A percentile compares a stretch with the other conserved stretches of the same genome.
Conservation (phyloP, 2,888 invertebrate genomes). For the Horisme vitalbata region DNA sequence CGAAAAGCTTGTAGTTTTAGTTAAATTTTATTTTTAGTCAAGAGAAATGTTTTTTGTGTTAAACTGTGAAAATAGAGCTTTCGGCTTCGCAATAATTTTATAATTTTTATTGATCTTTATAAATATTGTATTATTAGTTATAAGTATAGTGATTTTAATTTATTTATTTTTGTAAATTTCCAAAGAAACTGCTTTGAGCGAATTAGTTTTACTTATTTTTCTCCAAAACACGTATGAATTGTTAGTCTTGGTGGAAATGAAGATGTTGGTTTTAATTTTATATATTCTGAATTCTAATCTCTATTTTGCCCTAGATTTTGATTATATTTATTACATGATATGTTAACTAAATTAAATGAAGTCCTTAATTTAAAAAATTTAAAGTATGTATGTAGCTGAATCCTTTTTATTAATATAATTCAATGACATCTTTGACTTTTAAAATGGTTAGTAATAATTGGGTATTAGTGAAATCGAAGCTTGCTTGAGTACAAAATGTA, state of each 20-base stretch:
- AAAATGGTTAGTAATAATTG: not conserved
- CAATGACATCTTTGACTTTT: not conserved
- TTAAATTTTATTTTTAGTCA: too few species aligned
- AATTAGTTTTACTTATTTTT: slow-evolving; percentile 1
- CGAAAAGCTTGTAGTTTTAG: too few species aligned
- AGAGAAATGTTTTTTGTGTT: too few species aligned
- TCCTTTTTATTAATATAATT: too few species aligned
- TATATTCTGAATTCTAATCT: slow-evolving; percentile 4
- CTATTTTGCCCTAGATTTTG: too few species aligned
- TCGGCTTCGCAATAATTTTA: not conserved
- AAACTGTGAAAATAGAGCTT: too few species aligned
- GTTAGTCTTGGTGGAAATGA: not conserved
- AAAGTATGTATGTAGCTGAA: too few species aligned
- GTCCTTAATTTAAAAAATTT: too few species aligned
- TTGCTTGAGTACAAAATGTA: slow-evolving; percentile 66
- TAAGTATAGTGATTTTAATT: slow-evolving; percentile 19
- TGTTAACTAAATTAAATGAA: too few species aligned
- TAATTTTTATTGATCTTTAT: slow-evolving; percentile 13
- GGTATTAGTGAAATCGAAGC: slow-evolving; percentile 37
- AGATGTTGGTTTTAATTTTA: not conserved
- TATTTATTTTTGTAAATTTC: slow-evolving; percentile 11
- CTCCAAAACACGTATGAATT: not conserved
- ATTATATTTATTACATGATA: too few species aligned
- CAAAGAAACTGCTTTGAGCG: slow-evolving; percentile 17
- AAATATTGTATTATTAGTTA: slow-evolving; percentile 25